Conservation (phyloP, 92 coral and sea anemone species). For the Zoanthus sociatus region DNA sequence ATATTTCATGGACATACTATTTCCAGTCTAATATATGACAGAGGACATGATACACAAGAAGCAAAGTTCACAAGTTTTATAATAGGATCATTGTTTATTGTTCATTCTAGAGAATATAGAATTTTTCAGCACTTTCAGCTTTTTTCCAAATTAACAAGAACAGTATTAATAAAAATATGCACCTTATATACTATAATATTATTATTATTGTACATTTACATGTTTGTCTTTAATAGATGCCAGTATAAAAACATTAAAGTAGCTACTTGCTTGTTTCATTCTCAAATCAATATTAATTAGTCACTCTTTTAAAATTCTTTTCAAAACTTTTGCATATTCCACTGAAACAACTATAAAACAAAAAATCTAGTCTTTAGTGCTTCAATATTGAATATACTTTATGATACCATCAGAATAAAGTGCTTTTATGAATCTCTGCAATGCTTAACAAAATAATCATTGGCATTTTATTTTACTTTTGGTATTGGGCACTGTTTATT, state of each 20-base stretch:
- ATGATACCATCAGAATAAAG: slow-evolving; percentile 12
- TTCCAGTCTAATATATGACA: slow-evolving; percentile 12
- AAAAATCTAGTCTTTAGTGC: slow-evolving; percentile 12
- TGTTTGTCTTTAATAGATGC: slow-evolving; percentile 10
- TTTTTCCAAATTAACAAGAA: slow-evolving; percentile 16
- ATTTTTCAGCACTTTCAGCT: slow-evolving; percentile 24
- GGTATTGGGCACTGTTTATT: slow-evolving; percentile 21
- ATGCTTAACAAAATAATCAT: slow-evolving; percentile 15
- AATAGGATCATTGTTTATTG: slow-evolving; percentile 14
- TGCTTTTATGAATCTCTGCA: slow-evolving; percentile 5
- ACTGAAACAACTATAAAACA: slow-evolving; percentile 14
- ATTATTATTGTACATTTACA: slow-evolving; percentile 3
- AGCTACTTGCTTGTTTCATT: slow-evolving; percentile 14
- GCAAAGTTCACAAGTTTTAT: slow-evolving; percentile 10
- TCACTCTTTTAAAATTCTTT: slow-evolving; percentile 18
- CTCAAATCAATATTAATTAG: not conserved
- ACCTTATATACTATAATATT: slow-evolving; percentile 12
- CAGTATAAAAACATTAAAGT: slow-evolving; percentile 3
- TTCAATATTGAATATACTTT: slow-evolving; percentile 19
- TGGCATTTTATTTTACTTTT: slow-evolving; percentile 6
- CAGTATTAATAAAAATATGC: not conserved
- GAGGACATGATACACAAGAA: slow-evolving; percentile 16
- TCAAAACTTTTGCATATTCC: not conserved
- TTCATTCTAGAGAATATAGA: not conserved
- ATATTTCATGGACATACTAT: slow-evolving; percentile 21